Evolutionary conservation across 2,888 invertebrate genomes (phyloP).

Genomic region (Lydus trimaculatus): DNA sequence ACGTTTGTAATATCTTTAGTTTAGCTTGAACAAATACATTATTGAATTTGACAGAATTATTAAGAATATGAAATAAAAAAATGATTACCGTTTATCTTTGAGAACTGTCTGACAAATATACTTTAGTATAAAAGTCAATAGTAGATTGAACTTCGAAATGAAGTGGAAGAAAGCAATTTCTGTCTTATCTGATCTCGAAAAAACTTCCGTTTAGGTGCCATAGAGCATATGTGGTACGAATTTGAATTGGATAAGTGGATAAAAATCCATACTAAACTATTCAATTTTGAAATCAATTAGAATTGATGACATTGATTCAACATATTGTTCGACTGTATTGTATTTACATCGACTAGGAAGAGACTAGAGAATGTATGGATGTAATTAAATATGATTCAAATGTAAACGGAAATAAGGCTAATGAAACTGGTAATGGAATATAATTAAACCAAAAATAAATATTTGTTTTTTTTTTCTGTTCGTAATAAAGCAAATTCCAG

Average conservation of each 20-base stretch:
- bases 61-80: constrained; percentile 1
- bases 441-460: constrained; percentile 8
- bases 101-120: constrained; percentile 10
- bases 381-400: too few relatives aligned
- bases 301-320: neutral
- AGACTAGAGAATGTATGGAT: neutral
- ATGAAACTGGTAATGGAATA: neutral
- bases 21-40: neutral
- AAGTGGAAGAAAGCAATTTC: constrained; percentile 17
- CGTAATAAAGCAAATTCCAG: constrained; percentile 28
- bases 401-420: neutral
- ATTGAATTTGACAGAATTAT: constrained; percentile 8
- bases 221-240: constrained; percentile 7
- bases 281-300: neutral
- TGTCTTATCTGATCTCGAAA: constrained; percentile 10
- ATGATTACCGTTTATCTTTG: constrained; percentile 9
- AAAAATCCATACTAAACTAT: neutral
- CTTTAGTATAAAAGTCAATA: constrained; percentile 13
- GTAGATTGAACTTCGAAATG: constrained; percentile 11
- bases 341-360: neutral
- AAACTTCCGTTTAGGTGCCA: neutral
- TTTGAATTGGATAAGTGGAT: neutral
- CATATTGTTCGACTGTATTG: too few relatives aligned
- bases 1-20: neutral
- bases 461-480: constrained; percentile 9